phyloP scores from a whole-genome alignment of 2,797 vertebrate species.

The Pangasius krempfi region DNA sequence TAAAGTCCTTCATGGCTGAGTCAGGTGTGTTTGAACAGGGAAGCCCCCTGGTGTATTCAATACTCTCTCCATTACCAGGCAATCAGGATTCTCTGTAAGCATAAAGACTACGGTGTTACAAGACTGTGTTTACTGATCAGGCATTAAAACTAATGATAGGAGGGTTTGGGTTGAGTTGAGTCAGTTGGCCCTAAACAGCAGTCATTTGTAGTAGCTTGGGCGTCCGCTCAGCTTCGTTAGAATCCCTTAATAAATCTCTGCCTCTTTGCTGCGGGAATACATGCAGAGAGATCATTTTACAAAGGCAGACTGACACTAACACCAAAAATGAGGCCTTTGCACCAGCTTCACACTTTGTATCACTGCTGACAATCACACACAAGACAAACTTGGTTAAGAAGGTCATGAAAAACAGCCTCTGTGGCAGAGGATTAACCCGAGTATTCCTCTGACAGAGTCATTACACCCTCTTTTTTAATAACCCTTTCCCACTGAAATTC shows the following conservation, averaged over 20 bases:
- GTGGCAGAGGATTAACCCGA: conserved; percentile 21
- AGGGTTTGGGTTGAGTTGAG: neutral
- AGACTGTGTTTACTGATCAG: neutral
- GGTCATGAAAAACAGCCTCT: conserved; percentile 7
- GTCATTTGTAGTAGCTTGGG: neutral
- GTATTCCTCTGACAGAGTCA: conserved; percentile 37
- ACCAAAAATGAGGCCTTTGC: conserved; percentile 12
- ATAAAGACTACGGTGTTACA: neutral
- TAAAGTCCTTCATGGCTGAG: conserved; percentile 1
- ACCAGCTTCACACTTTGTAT: conserved; percentile 18
- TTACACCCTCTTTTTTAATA: conserved; percentile 54
- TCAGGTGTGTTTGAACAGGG: conserved; percentile 17
- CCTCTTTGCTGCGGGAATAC: conserved; percentile 2
- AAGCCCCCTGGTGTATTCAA: conserved; percentile 21
- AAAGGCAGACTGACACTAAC: conserved; percentile 27
- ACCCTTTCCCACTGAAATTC: conserved; percentile 41
- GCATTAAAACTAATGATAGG: neutral
- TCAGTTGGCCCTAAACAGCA: neutral
- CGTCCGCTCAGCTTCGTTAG: conserved; percentile 20
- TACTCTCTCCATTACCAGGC: neutral
- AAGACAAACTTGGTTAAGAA: neutral
- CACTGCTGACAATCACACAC: conserved; percentile 11
- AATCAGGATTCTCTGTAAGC: conserved; percentile 16
- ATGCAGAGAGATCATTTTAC: conserved; percentile 25
- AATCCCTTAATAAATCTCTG: conserved; percentile 38